A percentile compares a stretch with the other conserved stretches of the same genome.
These are phyloP conservation scores for Camponotus pennsylvanicus DNA, from an alignment of 1,140 invertebrate genomes.

Conservation along the genomic window DNA sequence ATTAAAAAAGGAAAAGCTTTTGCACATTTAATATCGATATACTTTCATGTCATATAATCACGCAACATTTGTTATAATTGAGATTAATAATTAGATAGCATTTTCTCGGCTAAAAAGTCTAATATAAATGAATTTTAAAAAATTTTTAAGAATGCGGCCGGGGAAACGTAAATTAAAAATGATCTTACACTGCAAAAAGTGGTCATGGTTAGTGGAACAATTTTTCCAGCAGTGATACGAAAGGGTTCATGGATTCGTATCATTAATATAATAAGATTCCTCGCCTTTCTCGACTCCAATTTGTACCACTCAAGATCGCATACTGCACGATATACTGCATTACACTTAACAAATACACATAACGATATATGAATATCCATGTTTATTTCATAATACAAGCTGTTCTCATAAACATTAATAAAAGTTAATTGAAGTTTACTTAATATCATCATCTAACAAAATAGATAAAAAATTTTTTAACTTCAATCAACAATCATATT, in stretches of 20 bases:
- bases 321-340: background rate
- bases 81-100: no score
- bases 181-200: conserved; percentile 38
- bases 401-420: background rate
- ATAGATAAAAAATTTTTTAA: no score
- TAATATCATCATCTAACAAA: no score
- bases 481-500: no score
- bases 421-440: no score
- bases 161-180: background rate
- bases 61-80: no score
- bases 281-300: conserved; percentile 22
- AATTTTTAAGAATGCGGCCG: no score
- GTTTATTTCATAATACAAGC: background rate
- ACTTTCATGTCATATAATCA: no score
- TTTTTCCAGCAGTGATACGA: conserved; percentile 37
- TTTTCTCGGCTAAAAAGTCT: background rate
- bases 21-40: no score
- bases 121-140: no score
- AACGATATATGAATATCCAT: background rate
- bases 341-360: background rate
- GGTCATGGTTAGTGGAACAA: conserved; percentile 23
- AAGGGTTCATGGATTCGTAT: conserved; percentile 7
- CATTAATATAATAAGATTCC: conserved; percentile 24
- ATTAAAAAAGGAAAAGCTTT: no score
- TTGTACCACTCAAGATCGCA: conserved; percentile 19